Base-by-base conservation (phyloP, 2,888 invertebrate species). In the Ornithoptera priamus region DNA sequence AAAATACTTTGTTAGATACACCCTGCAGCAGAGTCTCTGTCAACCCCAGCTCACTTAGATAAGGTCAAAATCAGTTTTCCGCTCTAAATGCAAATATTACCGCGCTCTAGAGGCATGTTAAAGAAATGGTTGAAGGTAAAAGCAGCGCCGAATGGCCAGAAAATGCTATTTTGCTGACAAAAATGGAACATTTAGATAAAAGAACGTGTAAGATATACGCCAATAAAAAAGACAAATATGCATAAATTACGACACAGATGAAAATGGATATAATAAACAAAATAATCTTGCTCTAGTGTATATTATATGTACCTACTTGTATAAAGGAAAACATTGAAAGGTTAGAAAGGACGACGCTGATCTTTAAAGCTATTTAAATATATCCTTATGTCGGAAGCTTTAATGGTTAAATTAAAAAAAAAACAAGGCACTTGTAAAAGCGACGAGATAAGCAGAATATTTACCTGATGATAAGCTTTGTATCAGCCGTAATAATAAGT, bases 41-140 rank as follows among this genome's bases (percentile, higher is more conserved):
- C 64, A 89, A 88, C 85, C 86, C 87, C 87, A 88, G 90, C 88
- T 89, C 82, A 82, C 79, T 78, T 85, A 85, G 90, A 92, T 90
- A 90, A 90, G 88, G 89, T 89, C 89, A 86, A 84, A 86, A 89
- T 89, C 89, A 88, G 87, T 87, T 86, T 88, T 88, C 90, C 90
- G 88, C 85, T 92, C 89, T 92, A 92, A 91, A 92, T 92, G 92
- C 91, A 90, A 92, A 91, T 92, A 89, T 87, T 83, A 91, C 87
- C 85, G 90, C 84, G 82, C 90, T 89, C 90, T 72, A 75, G 91
- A 89, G 91, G 87, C 89, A 89, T 87, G 87, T 89, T 89, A 89
- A 84, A 83, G 86, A 87, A 81, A 85, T 85, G 87, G 87, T 87
- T 88, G 86, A 87, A 87, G 88, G 89, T 88, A 87, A 86, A 86